Base-by-base conservation (phyloP, 2,113 vertebrate species). In the Galeopterus variegatus region DNA sequence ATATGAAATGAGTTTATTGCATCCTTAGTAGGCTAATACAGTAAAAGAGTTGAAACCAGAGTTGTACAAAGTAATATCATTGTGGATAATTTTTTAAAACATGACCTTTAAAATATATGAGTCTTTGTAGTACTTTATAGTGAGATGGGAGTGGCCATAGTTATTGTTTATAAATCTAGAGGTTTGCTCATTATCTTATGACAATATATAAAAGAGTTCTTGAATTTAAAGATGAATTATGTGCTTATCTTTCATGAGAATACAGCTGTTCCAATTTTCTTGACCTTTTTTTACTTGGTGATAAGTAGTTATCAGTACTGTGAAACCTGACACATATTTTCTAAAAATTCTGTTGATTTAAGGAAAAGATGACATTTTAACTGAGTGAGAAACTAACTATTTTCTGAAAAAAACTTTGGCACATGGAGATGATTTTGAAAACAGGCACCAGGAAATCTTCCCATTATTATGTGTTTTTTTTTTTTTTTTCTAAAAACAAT, bases 391-490 rank as follows among this genome's bases (percentile, higher is more conserved):
- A 84, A 82, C 36, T 33, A 84, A 65, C 36, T 45, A 54, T 45
- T 88, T 96, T 94, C 45, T 84, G 77, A 92, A 94, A 91, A 65
- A 75, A 48, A 73, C 64, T 90, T 76, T 88, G 56, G 85, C 60
- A 10, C 6, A 36, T 65, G 45, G 24, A 77, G 48, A 83, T 76
- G 52, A 73, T 60, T 89, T 89, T 93, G 73, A 85, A 96, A 96
- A 84, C n/a, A 73, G 33, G 54, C 72, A 15, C n/a, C 77, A 23
- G 76, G 60, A 77, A 85, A 52, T 89, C 85, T 28, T 90, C 85
- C 28, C 77, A 9, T 81, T 93, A n/a, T 82, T 90, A 70, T 0
- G 1, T 72, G 64, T 81, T 91, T 94, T 93, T 91, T 41, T 41
- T 41, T 41, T 41, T 93, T 91, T 50, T 88, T 85, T 21, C 67